These are phyloP conservation scores for Bombus consobrinus DNA, from an alignment of 1,140 invertebrate species.

Conservation along the genomic window DNA sequence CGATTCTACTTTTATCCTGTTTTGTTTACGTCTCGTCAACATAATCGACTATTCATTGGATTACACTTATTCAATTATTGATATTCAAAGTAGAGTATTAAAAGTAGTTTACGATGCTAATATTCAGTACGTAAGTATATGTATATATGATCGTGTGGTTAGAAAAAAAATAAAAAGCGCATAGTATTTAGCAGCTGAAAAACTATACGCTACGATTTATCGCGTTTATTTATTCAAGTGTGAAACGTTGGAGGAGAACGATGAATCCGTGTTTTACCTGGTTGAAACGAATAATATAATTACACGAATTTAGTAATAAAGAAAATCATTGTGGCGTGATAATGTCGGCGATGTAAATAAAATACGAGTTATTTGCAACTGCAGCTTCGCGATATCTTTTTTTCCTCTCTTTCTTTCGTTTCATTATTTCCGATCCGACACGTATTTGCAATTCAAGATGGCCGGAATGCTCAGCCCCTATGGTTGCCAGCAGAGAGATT, in stretches of 20 bases:
- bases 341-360: not conserved
- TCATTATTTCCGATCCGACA: slow-evolving; percentile 47
- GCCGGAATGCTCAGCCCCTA: slow-evolving; percentile 55
- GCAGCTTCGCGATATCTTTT: slow-evolving; percentile 2
- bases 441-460: slow-evolving; percentile 75
- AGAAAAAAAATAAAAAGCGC: no score
- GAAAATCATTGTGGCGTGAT: not conserved
- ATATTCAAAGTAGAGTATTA: not conserved
- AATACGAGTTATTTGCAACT: not conserved
- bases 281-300: not conserved
- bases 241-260: not conserved
- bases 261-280: not conserved
- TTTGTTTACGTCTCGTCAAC: no score
- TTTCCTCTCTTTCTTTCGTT: not conserved
- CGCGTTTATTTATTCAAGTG: not conserved
- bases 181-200: not conserved
- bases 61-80: no score
- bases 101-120: not conserved
- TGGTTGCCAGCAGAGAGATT: slow-evolving; percentile 60
- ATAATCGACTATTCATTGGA: no score
- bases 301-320: not conserved
- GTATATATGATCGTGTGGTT: no score
- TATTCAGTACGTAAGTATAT: no score
- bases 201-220: not conserved
- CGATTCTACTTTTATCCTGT: not conserved